Evolutionary conservation across 37 sponge, comb jelly and placozoan genomes (phyloP).

Genomic region (Chondrilla cf. caribensis): DNA sequence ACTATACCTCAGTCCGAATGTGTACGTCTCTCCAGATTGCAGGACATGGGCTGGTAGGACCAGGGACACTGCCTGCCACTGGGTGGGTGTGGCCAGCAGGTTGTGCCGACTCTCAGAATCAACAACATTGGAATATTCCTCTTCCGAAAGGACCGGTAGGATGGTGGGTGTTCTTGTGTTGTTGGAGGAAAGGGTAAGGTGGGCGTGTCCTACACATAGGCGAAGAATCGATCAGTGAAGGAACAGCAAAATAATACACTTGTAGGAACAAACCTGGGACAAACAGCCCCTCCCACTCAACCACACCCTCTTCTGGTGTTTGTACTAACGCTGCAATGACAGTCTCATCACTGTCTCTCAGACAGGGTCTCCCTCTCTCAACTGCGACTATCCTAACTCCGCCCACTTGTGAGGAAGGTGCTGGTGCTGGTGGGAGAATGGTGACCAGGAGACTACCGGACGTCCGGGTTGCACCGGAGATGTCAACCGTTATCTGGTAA

Average conservation of each 20-base stretch:
- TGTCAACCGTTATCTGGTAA: neutral
- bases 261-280: conserved; percentile 7
- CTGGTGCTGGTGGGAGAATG: neutral
- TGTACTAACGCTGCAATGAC: neutral
- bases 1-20: neutral
- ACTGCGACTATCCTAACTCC: conserved; percentile 5
- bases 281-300: conserved; percentile 16
- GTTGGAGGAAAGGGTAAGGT: conserved; percentile 6
- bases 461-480: neutral
- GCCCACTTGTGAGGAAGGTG: neutral
- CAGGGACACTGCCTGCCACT: conserved; percentile 11
- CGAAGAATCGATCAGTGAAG: too few relatives aligned
- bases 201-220: neutral
- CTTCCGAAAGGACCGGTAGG: neutral
- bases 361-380: conserved; percentile 5
- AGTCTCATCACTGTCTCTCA: neutral
- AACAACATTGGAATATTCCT: neutral
- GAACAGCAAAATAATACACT: too few relatives aligned
- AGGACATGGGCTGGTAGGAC: neutral
- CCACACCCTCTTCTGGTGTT: conserved; percentile 20
- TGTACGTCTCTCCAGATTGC: neutral
- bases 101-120: neutral
- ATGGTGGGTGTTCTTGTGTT: neutral
- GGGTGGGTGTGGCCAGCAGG: neutral
- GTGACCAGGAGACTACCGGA: neutral